Conservation (phyloP, 2,888 invertebrate genomes). For the Argyresthia goedartella region DNA sequence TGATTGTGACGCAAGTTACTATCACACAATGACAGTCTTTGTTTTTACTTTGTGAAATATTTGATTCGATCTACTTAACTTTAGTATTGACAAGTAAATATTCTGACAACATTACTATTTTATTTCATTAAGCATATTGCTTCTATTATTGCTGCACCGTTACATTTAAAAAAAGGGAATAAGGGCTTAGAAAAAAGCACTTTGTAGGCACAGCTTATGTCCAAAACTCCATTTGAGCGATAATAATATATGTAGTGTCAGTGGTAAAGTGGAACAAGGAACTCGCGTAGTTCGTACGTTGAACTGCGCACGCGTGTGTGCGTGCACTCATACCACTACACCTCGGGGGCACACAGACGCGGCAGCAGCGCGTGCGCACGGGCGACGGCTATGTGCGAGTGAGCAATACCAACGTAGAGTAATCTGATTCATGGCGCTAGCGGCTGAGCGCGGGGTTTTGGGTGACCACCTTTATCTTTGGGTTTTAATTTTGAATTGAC, state of each 20-base stretch:
- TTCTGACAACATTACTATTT: too few species aligned
- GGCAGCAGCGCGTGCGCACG: slow-evolving; percentile 9
- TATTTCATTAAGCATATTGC: background rate
- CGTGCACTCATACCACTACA: slow-evolving; percentile 25
- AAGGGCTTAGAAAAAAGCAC: too few species aligned
- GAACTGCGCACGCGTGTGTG: slow-evolving; percentile 46
- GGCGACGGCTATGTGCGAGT: slow-evolving; percentile 22
- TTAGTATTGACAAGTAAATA: too few species aligned
- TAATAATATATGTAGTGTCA: slow-evolving; percentile 67
- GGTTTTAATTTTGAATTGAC: background rate
- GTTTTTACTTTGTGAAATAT: too few species aligned
- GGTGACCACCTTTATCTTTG: background rate
- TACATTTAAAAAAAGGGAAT: background rate
- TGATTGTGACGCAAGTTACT: too few species aligned
- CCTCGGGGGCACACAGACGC: slow-evolving; percentile 20
- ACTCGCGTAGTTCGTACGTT: slow-evolving; percentile 65
- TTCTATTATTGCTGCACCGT: background rate
- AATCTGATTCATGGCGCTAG: slow-evolving; percentile 50
- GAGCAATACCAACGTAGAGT: slow-evolving; percentile 25
- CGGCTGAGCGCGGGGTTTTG: slow-evolving; percentile 25
- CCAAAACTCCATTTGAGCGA: slow-evolving; percentile 59
- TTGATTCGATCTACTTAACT: too few species aligned
- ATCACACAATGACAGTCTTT: too few species aligned
- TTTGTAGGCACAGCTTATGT: slow-evolving; percentile 14
- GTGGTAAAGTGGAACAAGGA: slow-evolving; percentile 70